A percentile compares a stretch with the other conserved stretches of the same genome.
Evolutionary conservation across 1,140 invertebrate species (phyloP).

Genomic region (Zophobas morio): DNA sequence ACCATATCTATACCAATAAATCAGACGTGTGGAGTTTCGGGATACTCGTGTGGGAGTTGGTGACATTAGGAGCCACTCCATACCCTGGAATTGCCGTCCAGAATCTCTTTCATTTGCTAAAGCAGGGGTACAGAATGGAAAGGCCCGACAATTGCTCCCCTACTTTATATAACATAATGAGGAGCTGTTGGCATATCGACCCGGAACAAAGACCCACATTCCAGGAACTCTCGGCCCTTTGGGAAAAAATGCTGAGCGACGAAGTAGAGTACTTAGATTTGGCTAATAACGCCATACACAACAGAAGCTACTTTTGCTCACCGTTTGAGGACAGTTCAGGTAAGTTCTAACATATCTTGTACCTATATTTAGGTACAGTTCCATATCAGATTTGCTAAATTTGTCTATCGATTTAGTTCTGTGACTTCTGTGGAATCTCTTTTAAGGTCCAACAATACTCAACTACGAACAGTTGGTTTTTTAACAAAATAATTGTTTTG

Average conservation of each 20-base stretch:
- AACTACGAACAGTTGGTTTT: no score
- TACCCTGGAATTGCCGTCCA: constrained; percentile 86
- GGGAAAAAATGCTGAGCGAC: constrained; percentile 79
- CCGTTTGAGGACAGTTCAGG: constrained; percentile 51
- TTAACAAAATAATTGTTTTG: no score
- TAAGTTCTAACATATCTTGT: neutral
- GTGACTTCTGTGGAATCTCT: no score
- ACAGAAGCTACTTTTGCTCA: constrained; percentile 73
- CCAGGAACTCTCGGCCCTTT: constrained; percentile 75
- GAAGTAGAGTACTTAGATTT: constrained; percentile 81
- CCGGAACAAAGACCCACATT: constrained; percentile 84
- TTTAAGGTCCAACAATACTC: no score
- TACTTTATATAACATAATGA: constrained; percentile 82
- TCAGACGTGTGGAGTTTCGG: constrained; percentile 95
- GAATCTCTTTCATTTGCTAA: constrained; percentile 83
- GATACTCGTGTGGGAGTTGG: constrained; percentile 90
- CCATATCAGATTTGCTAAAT: neutral
- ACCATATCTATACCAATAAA: constrained; percentile 91
- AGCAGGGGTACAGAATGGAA: constrained; percentile 86
- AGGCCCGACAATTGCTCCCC: constrained; percentile 86
- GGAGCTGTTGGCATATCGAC: constrained; percentile 84
- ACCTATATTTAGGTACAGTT: constrained; percentile 3
- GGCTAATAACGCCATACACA: constrained; percentile 73
- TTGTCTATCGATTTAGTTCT: no score
- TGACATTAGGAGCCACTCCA: constrained; percentile 85